Evolutionary conservation across 2,113 vertebrate genomes (phyloP).

Genomic region (Saccopteryx bilineata): DNA sequence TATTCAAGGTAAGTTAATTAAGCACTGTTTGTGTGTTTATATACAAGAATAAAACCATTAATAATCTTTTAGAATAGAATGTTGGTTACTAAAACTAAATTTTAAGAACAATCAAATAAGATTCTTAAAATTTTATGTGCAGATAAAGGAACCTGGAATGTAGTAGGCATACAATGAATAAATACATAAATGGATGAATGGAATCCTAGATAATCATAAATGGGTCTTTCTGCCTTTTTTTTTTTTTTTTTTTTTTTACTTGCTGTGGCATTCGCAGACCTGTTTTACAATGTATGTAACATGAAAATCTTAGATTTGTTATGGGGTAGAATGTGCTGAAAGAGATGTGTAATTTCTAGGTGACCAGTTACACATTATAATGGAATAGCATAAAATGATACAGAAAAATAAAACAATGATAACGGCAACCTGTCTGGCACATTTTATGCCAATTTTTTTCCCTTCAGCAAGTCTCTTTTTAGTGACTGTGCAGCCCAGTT

Average conservation of each 20-base stretch:
- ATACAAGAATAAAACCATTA: not conserved
- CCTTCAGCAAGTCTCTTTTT: not conserved
- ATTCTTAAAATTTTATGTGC: not conserved
- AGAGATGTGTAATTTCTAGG: not conserved
- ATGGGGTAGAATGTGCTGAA: constrained; percentile 32
- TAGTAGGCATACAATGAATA: not conserved
- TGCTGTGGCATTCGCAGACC: not conserved
- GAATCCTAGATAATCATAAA: not conserved
- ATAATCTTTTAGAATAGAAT: not conserved
- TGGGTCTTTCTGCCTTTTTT: not conserved
- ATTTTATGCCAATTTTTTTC: constrained; percentile 12
- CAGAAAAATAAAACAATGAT: constrained; percentile 50
- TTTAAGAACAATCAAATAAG: not conserved
- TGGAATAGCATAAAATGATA: not conserved
- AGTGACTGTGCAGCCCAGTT: not conserved
- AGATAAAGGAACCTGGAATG: not conserved
- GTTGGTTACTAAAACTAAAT: not conserved
- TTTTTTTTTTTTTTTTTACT: not conserved
- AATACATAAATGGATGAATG: not conserved
- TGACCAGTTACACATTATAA: constrained; percentile 54
- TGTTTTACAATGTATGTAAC: not conserved
- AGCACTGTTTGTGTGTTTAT: not conserved
- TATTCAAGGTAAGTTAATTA: constrained; percentile 4
- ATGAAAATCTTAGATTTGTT: not conserved
- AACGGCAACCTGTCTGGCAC: not conserved